phyloP scores from a whole-genome alignment of 2,113 vertebrate genomes.

The Pantherophis guttatus region DNA sequence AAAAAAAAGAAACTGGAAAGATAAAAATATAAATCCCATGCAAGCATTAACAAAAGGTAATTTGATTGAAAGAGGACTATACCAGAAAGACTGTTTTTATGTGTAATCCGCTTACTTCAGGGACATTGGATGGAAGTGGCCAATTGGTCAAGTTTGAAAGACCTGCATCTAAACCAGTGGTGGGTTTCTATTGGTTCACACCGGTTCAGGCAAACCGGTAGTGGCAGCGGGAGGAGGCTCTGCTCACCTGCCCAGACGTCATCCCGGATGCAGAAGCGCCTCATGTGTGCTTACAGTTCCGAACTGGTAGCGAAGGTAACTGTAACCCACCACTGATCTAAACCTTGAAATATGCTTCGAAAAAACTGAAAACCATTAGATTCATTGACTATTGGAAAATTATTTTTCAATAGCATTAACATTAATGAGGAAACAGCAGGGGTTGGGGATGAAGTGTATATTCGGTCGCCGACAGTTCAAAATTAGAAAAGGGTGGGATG shows the following conservation, averaged over 20 bases:
- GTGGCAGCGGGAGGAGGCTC: too few relatives aligned
- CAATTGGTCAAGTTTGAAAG: background rate
- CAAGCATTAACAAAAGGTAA: background rate
- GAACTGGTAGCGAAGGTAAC: too few relatives aligned
- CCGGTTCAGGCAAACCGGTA: too few relatives aligned
- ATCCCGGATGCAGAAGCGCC: too few relatives aligned
- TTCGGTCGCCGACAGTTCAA: background rate
- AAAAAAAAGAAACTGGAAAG: background rate
- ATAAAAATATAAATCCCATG: background rate
- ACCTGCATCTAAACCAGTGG: background rate
- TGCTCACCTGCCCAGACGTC: too few relatives aligned
- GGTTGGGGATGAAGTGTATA: background rate
- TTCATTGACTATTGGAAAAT: background rate
- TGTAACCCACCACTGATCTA: background rate
- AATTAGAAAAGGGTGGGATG: background rate
- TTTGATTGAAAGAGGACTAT: background rate
- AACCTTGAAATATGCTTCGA: background rate
- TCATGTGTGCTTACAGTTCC: too few relatives aligned
- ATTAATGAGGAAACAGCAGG: background rate
- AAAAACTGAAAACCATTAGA: background rate
- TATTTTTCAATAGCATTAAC: background rate
- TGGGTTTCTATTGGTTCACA: too few relatives aligned
- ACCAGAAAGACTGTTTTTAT: background rate
- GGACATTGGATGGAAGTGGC: background rate
- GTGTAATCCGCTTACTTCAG: background rate